Base-by-base conservation (phyloP, 2,113 vertebrate genomes). In the Suncus etruscus region DNA sequence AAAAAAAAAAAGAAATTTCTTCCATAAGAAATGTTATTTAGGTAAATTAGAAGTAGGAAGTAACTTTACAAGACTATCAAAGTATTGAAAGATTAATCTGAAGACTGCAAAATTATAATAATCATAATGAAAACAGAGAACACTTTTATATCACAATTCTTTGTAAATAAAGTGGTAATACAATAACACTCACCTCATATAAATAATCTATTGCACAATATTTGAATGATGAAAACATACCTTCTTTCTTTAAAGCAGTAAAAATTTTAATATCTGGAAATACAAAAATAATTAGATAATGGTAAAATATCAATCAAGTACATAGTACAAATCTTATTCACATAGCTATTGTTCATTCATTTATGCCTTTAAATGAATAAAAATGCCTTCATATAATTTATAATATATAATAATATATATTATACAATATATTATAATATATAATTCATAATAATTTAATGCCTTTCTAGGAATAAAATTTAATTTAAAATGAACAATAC, bases 171-270 rank as follows among this genome's bases (percentile, higher is more conserved):
- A 75, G 58, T 88, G 83, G 31, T 74, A 24, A 96, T 86, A 68
- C 45, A 96, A 32, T 82, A 95, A 92, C 61, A 94, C 1, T n/a
- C 98, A 98, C 98, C 98, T 98, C 98, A 89, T 97, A 96, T 83
- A 97, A 97, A 91, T 98, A 98, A 87, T 98, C 98, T 92, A 97
- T 93, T 32, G 97, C 94, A 58, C 92, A 94, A 89, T 98, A 98
- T 76, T 97, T 98, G 61, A 98, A 95, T 91, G 96, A 80, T 89
- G 97, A 48, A 97, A 98, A 98, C 97, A 98, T 97, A 63, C 97
- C 74, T 90, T 95, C 78, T 76, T 95, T 96, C 89, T 87, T 96
- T 91, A 95, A 93, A 39, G 4, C 65, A 89, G 76, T 90, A 83
- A 80, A 89, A 79, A 89, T 32, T 94, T 94, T 47, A 81, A 1